Percentiles rank a stretch among this genome's conserved stretches.
Evolutionary conservation across 1,140 invertebrate species (phyloP).

Genomic region (Nebria ingens): DNA sequence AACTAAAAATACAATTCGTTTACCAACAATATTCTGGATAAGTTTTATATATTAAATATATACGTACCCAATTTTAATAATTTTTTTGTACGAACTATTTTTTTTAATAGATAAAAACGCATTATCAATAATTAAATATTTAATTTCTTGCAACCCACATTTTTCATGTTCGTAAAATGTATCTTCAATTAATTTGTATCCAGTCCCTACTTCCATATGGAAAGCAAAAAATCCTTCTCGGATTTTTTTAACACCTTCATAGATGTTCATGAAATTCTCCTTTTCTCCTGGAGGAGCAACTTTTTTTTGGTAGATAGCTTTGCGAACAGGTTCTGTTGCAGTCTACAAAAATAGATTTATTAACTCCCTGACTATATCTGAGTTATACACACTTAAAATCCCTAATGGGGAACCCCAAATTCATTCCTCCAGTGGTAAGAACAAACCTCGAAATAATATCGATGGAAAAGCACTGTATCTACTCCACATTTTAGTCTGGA

Average conservation of each 20-base stretch:
- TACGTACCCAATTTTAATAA: conserved; percentile 46
- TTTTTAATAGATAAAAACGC: conserved; percentile 43
- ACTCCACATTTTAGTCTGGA: conserved; percentile 47
- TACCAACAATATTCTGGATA: not conserved
- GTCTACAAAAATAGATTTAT: no score
- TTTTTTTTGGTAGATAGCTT: conserved; percentile 47
- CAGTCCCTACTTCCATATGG: conserved; percentile 43
- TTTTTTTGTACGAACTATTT: conserved; percentile 46
- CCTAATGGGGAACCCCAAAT: no score
- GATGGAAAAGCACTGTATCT: conserved; percentile 47
- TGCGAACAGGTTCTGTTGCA: conserved; percentile 42
- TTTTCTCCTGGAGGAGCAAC: conserved; percentile 41
- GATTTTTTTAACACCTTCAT: conserved; percentile 44
- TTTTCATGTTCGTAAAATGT: conserved; percentile 51
- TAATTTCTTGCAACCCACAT: conserved; percentile 49
- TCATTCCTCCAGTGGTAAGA: no score
- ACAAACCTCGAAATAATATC: conserved; percentile 40
- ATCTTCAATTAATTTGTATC: conserved; percentile 47
- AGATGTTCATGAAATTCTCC: conserved; percentile 40
- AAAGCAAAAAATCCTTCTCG: conserved; percentile 49
- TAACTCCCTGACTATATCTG: not conserved
- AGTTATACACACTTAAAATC: not conserved
- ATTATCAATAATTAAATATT: conserved; percentile 41
- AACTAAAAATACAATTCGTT: conserved; percentile 28
- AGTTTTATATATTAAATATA: not conserved